A percentile compares a stretch with the other conserved stretches of the same genome.
Evolutionary conservation across 2,888 invertebrate species (phyloP).

Genomic region (Galeruca laticollis): DNA sequence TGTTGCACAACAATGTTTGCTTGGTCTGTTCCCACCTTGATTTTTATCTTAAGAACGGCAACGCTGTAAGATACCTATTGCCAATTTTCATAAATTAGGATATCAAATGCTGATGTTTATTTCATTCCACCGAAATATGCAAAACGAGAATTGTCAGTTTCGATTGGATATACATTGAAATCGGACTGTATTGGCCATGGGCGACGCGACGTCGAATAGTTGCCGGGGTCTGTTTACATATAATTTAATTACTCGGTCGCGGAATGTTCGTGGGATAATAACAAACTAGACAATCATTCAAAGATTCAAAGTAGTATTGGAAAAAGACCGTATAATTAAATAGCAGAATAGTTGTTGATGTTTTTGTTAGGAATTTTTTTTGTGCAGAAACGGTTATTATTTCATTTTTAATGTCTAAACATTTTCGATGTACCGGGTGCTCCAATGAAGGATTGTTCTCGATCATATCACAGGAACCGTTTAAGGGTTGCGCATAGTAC

Average conservation of each 20-base stretch:
- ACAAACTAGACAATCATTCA: conserved; percentile 21
- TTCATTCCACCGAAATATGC: conserved; percentile 17
- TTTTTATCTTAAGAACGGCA: neutral
- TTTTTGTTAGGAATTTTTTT: too few species aligned
- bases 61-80: conserved; percentile 4
- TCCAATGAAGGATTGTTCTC: too few species aligned
- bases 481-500: too few species aligned
- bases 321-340: too few species aligned
- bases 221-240: conserved; percentile 33
- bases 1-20: too few species aligned
- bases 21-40: too few species aligned
- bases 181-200: neutral
- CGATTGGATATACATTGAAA: neutral
- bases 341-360: too few species aligned
- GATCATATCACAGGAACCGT: too few species aligned
- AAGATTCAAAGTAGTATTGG: too few species aligned
- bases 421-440: too few species aligned
- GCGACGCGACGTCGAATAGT: conserved; percentile 24
- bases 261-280: conserved; percentile 30
- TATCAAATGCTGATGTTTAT: conserved; percentile 7
- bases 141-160: conserved; percentile 2
- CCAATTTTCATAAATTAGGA: conserved; percentile 33
- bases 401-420: too few species aligned
- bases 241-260: conserved; percentile 34
- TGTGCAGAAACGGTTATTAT: too few species aligned